Conservation (phyloP, 2,113 vertebrate genomes). For the Hyaena hyaena region DNA sequence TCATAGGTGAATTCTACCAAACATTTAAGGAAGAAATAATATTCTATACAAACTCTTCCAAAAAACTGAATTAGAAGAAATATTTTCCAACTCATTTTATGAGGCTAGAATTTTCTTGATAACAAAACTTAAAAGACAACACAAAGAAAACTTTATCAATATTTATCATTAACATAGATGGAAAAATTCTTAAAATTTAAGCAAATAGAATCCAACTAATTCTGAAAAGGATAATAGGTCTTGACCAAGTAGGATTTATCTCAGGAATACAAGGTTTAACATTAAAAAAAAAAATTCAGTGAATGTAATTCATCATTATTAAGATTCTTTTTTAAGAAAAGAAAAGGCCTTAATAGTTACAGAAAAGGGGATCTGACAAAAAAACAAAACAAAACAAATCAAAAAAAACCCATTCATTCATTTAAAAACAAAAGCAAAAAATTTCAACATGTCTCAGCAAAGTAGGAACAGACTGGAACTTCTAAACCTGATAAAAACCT, state of each 20-base stretch:
- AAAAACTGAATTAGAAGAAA: neutral
- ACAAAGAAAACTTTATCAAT: constrained; percentile 44
- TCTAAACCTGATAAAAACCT: neutral
- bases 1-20: neutral
- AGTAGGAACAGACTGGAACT: neutral
- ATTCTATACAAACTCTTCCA: neutral
- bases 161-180: neutral
- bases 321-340: neutral
- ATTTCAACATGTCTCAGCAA: neutral
- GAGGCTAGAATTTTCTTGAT: neutral
- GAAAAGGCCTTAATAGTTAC: neutral
- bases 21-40: neutral
- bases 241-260: neutral
- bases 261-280: neutral
- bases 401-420: neutral
- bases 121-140: neutral
- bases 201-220: neutral
- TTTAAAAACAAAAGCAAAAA: neutral
- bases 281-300: neutral
- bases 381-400: neutral
- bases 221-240: constrained; percentile 10
- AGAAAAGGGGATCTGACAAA: constrained; percentile 16
- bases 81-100: neutral
- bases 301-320: neutral
- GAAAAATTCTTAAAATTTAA: constrained; percentile 42